Evolutionary conservation across 2,113 vertebrate genomes (phyloP), one percentile per base, ranked within the genome.

Genomic region (Serinus canaria): DNA sequence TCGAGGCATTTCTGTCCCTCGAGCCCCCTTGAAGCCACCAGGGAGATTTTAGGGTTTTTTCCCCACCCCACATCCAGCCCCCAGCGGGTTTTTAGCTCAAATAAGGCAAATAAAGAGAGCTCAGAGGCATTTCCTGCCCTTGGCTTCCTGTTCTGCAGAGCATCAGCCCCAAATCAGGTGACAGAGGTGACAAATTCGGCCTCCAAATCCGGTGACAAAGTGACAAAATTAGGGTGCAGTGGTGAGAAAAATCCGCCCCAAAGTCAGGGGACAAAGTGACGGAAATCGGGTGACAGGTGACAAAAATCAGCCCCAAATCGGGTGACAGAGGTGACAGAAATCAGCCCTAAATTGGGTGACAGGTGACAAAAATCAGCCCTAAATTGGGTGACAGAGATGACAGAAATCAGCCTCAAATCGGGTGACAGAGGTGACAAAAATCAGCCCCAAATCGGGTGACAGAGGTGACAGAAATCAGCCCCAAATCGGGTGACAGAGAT

Each of bases 131-230:
- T 76, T 76, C 56, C 56, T 24, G 27, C 21, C n/a, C n/a, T 59
- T 17, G 5, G 55, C 10, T 59, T 59, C 73, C 73, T 23, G 37
- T 6, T 24, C 20, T 5, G 8, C 33, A 9, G 2, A 19, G 11
- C 7, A 18, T 8, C 25, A 23, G 1, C 33, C 41, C 6, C 20
- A 49, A 59, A 37, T 17, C 6, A 7, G 41, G 41, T 21, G 33
- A 58, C 30, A 49, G 18, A 47, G 46, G 13, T 11, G 27, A 37
- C 16, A 69, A 22, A 37, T 8, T 35, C 33, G 14, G 7, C 13
- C 33, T 20, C 24, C 3, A 1, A 9, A 23, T 41, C 37, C 2
- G 41, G 18, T 21, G 41, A 28, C 0, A 3, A 53, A 55, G 18
- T 21, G 41, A 28, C 0, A 3, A 53, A 55, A 72, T 70, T 12